Evolutionary conservation across 2,888 invertebrate species (phyloP).

Genomic region (Entomobrya multifasciata): DNA sequence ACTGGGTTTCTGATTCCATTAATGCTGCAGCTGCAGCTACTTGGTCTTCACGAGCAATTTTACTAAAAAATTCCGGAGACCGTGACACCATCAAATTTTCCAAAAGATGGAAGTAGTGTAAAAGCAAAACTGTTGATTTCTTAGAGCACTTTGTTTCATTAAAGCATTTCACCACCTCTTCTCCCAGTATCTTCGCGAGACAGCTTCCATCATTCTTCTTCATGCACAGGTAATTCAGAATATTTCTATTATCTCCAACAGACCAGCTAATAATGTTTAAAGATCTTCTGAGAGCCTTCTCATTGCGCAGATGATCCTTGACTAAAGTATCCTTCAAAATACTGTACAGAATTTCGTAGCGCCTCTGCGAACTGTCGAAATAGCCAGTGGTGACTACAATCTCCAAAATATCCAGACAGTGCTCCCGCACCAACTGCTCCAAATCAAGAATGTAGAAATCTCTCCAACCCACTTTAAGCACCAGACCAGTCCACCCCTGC

Average conservation of each 20-base stretch:
- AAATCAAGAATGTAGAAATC: conserved; percentile 55
- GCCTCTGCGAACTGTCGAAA: conserved; percentile 48
- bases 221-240: conserved; percentile 62
- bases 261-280: conserved; percentile 62
- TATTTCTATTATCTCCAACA: conserved; percentile 47
- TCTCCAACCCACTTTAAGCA: conserved; percentile 66
- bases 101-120: conserved; percentile 49
- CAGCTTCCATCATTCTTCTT: conserved; percentile 57
- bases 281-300: not conserved
- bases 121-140: not conserved
- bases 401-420: conserved; percentile 63
- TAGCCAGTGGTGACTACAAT: conserved; percentile 58
- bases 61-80: not conserved
- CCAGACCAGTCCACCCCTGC: conserved; percentile 61
- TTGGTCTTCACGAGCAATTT: not conserved
- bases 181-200: conserved; percentile 62
- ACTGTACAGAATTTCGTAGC: conserved; percentile 67
- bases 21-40: not conserved
- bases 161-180: conserved; percentile 57
- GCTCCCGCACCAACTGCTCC: conserved; percentile 49
- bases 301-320: conserved; percentile 47
- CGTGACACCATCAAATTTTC: conserved; percentile 46
- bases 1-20: too few relatives aligned
- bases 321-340: conserved; percentile 52
- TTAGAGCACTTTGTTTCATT: conserved; percentile 4